phyloP scores from a whole-genome alignment of 2,797 vertebrate genomes.

The Etheostoma nigrum region DNA sequence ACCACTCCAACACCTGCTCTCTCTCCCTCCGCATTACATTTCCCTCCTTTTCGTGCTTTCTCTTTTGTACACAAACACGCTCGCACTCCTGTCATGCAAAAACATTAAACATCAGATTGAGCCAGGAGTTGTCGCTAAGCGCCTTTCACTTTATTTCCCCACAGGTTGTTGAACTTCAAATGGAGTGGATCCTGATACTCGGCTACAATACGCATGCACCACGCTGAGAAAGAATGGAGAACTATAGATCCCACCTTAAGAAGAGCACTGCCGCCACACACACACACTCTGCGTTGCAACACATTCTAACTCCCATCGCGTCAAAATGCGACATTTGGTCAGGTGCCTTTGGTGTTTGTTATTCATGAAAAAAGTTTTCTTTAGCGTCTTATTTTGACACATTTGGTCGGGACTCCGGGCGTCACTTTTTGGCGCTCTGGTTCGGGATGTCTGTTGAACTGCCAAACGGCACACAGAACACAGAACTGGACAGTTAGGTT shows the following conservation, averaged over 20 bases:
- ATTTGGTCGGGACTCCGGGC: too few relatives aligned
- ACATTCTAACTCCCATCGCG: too few relatives aligned
- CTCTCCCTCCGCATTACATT: conserved; percentile 69
- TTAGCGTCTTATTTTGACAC: too few relatives aligned
- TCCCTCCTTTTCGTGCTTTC: conserved; percentile 26
- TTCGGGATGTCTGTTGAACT: too few relatives aligned
- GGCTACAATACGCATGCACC: background rate
- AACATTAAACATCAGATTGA: conserved; percentile 42
- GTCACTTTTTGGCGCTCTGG: too few relatives aligned
- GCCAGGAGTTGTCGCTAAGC: conserved; percentile 42
- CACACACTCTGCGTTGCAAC: background rate
- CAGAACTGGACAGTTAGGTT: too few relatives aligned
- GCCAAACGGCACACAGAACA: too few relatives aligned
- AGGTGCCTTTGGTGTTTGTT: too few relatives aligned
- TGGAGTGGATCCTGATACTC: conserved; percentile 44
- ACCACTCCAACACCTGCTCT: conserved; percentile 86
- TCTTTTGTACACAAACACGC: conserved; percentile 62
- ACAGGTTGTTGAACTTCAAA: conserved; percentile 73
- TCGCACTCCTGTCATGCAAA: conserved; percentile 11
- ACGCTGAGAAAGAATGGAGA: background rate
- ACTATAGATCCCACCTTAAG: conserved; percentile 16
- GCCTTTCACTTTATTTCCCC: conserved; percentile 48
- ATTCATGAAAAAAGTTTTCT: too few relatives aligned
- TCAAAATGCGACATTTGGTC: too few relatives aligned
- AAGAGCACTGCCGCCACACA: conserved; percentile 4